phyloP scores from a whole-genome alignment of 2,797 vertebrate species.

The Platalea minor region DNA sequence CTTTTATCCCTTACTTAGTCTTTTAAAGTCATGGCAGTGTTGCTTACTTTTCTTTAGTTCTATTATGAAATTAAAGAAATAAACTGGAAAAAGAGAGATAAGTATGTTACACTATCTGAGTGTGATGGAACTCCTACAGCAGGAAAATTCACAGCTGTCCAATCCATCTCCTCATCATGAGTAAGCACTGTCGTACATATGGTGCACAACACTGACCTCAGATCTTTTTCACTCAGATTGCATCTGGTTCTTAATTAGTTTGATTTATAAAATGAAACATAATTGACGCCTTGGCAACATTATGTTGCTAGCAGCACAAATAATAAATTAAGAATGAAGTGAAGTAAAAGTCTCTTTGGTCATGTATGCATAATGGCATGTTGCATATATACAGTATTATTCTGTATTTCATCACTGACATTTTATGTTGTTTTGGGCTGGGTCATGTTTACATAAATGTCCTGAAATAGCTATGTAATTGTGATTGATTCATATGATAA shows the following conservation, averaged over 20 bases:
- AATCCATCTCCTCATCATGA: neutral
- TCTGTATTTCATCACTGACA: neutral
- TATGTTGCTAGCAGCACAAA: constrained; percentile 60
- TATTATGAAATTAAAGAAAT: neutral
- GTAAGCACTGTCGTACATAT: constrained; percentile 18
- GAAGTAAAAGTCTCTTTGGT: constrained; percentile 45
- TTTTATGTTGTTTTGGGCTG: neutral
- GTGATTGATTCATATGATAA: neutral
- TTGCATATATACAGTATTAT: neutral
- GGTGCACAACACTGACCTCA: constrained; percentile 46
- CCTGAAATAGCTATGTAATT: neutral
- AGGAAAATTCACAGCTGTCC: constrained; percentile 47
- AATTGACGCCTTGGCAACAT: constrained; percentile 61
- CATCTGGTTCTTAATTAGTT: constrained; percentile 68
- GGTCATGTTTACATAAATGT: neutral
- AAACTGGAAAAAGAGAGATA: neutral
- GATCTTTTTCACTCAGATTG: constrained; percentile 50
- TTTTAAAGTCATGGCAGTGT: neutral
- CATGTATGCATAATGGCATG: neutral
- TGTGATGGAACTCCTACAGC: neutral
- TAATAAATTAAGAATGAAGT: constrained; percentile 62
- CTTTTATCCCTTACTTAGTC: neutral
- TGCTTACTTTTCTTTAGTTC: neutral
- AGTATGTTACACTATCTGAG: neutral
- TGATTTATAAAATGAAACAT: constrained; percentile 69